Percentiles rank a stretch among this genome's conserved stretches.
Evolutionary conservation across 2,113 vertebrate genomes (phyloP).

Genomic region (Myrmecophaga tridactyla): DNA sequence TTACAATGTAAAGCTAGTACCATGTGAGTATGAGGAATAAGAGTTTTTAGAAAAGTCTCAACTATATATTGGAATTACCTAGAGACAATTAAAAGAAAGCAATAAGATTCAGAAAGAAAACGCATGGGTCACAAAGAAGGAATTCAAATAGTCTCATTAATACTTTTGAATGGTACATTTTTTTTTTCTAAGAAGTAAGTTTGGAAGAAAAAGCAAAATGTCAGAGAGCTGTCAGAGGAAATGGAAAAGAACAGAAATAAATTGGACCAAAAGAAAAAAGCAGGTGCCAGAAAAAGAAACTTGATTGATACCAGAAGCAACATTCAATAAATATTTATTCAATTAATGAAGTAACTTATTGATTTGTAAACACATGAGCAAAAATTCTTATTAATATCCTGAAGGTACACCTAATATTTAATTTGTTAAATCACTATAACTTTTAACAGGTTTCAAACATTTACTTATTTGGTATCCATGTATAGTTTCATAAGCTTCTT

Average conservation of each 20-base stretch:
- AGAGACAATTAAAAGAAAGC: constrained; percentile 57
- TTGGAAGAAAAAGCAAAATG: constrained; percentile 34
- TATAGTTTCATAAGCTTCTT: not conserved
- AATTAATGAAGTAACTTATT: constrained; percentile 3
- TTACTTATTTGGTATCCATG: constrained; percentile 45
- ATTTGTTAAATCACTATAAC: constrained; percentile 13
- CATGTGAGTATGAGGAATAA: constrained; percentile 53
- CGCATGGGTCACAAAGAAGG: constrained; percentile 36
- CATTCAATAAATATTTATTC: constrained; percentile 3
- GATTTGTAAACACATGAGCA: constrained; percentile 20
- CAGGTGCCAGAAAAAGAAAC: not conserved
- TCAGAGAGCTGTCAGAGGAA: not conserved
- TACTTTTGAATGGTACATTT: constrained; percentile 33
- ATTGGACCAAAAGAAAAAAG: not conserved
- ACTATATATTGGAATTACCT: constrained; percentile 71
- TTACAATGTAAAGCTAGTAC: constrained; percentile 67
- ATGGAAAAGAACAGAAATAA: constrained; percentile 21
- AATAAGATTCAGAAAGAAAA: constrained; percentile 64
- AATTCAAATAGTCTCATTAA: constrained; percentile 64
- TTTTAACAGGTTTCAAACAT: constrained; percentile 9
- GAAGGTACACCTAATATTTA: not conserved
- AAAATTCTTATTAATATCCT: not conserved
- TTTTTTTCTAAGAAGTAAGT: constrained; percentile 14
- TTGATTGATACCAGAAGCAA: not conserved
- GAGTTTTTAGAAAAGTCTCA: constrained; percentile 66